These are phyloP conservation scores for Hypselothyrea guttata DNA, from an alignment of 2,888 invertebrate species.

Conservation along the genomic window DNA sequence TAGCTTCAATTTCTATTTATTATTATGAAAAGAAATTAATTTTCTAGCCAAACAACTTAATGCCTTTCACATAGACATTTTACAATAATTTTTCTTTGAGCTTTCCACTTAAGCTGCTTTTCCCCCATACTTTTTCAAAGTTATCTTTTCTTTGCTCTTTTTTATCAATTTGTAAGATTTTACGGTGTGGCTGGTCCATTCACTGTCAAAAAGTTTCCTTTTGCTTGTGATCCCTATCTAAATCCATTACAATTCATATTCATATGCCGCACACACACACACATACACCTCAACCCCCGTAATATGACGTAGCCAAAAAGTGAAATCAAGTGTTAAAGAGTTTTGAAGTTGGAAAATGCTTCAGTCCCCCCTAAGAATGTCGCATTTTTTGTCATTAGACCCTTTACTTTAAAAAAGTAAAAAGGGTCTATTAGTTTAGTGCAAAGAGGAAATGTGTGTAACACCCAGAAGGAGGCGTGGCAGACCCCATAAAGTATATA, in stretches of 20 bases:
- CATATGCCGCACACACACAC: conserved; percentile 59
- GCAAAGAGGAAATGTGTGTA: too few relatives aligned
- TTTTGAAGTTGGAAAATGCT: conserved; percentile 45
- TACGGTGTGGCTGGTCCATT: conserved; percentile 59
- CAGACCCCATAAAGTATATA: too few relatives aligned
- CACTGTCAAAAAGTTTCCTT: conserved; percentile 28
- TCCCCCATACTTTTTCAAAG: conserved; percentile 31
- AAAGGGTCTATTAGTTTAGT: too few relatives aligned
- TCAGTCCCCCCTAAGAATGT: conserved; percentile 4
- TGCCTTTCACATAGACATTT: conserved; percentile 28
- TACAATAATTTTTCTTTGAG: conserved; percentile 33
- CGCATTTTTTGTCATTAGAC: background rate
- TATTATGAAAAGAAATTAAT: conserved; percentile 54
- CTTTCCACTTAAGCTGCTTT: conserved; percentile 31
- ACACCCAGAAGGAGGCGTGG: too few relatives aligned
- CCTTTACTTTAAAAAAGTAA: too few relatives aligned
- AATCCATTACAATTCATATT: conserved; percentile 74
- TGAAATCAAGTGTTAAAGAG: conserved; percentile 77
- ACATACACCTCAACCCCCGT: conserved; percentile 6
- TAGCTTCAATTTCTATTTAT: conserved; percentile 41
- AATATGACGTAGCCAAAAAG: conserved; percentile 44
- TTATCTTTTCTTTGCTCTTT: conserved; percentile 20
- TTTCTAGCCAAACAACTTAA: conserved; percentile 19
- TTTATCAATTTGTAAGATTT: conserved; percentile 60
- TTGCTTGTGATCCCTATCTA: conserved; percentile 63